Percentiles rank a stretch among this genome's conserved stretches.
Evolutionary conservation across 2,888 invertebrate genomes (phyloP).

Genomic region (Nymphalis polychloros): DNA sequence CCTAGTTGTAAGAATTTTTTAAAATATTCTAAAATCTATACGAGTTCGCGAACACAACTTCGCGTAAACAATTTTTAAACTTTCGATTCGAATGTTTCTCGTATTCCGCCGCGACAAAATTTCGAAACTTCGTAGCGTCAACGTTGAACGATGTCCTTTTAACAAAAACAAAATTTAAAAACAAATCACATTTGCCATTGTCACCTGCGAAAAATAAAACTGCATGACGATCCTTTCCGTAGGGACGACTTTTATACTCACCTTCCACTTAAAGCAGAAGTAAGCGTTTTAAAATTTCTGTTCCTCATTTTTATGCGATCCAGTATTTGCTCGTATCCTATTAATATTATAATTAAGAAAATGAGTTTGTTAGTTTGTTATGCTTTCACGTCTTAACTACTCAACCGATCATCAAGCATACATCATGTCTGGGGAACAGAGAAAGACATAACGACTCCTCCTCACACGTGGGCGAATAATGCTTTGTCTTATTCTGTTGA

Average conservation of each 20-base stretch:
- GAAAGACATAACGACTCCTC: no score
- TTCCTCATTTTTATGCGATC: no score
- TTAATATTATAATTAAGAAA: no score
- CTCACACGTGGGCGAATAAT: no score
- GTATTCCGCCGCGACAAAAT: neutral
- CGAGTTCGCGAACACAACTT: neutral
- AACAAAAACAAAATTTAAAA: conserved; percentile 30
- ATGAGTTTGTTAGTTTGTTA: no score
- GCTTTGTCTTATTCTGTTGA: no score
- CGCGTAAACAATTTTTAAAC: conserved; percentile 4
- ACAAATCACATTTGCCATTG: conserved; percentile 36
- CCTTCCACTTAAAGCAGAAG: conserved; percentile 7
- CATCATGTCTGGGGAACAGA: no score
- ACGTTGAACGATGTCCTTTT: conserved; percentile 4
- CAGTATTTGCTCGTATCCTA: no score
- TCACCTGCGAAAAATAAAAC: conserved; percentile 37
- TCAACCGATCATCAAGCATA: no score
- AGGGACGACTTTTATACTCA: conserved; percentile 15
- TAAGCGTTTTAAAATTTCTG: neutral
- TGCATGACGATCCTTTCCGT: conserved; percentile 23
- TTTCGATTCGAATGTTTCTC: neutral
- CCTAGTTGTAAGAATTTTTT: no score
- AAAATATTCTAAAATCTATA: no score
- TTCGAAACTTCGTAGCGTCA: neutral
- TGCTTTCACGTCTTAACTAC: no score